These are phyloP conservation scores for Drosophila gaucha DNA, from an alignment of 2,888 invertebrate genomes.

Conservation along the genomic window DNA sequence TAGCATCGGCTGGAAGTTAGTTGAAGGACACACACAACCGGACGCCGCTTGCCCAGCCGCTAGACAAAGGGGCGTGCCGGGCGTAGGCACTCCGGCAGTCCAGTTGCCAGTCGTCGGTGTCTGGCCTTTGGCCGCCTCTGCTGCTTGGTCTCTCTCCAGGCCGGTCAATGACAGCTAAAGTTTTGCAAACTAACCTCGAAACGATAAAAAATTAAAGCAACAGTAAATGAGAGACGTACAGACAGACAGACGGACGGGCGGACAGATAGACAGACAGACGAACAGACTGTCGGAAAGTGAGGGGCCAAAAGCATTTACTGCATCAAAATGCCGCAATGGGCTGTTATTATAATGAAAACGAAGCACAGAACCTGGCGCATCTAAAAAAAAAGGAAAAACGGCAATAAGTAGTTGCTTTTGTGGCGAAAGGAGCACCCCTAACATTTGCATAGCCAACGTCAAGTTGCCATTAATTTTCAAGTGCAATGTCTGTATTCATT, in stretches of 20 bases:
- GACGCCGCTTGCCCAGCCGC: slow-evolving; percentile 24
- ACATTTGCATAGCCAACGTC: slow-evolving; percentile 62
- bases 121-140: slow-evolving; percentile 45
- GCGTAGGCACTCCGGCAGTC: slow-evolving; percentile 35
- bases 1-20: slow-evolving; percentile 46
- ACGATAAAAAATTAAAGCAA: slow-evolving; percentile 78
- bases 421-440: slow-evolving; percentile 18
- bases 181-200: slow-evolving; percentile 76
- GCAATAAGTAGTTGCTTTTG: slow-evolving; percentile 44
- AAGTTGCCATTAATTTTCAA: slow-evolving; percentile 60
- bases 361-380: slow-evolving; percentile 60
- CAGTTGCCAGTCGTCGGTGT: slow-evolving; percentile 33
- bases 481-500: slow-evolving; percentile 50
- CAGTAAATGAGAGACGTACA: slow-evolving; percentile 41
- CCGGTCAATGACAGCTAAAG: slow-evolving; percentile 79
- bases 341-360: slow-evolving; percentile 78
- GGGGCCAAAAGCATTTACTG: slow-evolving; percentile 45
- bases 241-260: neutral
- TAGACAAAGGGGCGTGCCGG: slow-evolving; percentile 46
- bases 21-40: slow-evolving; percentile 68
- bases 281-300: neutral
- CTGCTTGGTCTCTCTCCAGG: slow-evolving; percentile 10
- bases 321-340: slow-evolving; percentile 74
- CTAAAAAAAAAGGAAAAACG: slow-evolving; percentile 47
- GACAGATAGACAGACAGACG: neutral